Evolutionary conservation across 2,113 vertebrate species (phyloP).

Genomic region (Ramphastos sulfuratus): DNA sequence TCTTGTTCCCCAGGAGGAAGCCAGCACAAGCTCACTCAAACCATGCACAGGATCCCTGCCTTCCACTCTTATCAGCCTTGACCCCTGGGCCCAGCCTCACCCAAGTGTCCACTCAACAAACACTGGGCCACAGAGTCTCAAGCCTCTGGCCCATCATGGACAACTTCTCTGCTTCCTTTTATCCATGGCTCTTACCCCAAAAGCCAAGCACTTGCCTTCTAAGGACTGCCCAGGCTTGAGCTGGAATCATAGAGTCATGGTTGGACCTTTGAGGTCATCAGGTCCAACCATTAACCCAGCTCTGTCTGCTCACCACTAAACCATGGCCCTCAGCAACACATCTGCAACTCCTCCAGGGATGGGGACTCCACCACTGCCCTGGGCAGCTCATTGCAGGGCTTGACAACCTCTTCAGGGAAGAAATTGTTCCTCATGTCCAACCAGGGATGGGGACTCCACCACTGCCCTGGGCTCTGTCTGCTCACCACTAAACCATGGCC

Average conservation of each 20-base stretch:
- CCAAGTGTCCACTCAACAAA: not conserved
- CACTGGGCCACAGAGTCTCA: not conserved
- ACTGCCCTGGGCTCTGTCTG: not conserved
- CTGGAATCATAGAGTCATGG: not conserved
- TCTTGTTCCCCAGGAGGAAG: not conserved
- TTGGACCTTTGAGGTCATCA: not conserved
- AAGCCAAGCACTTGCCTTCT: not conserved
- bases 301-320: not conserved
- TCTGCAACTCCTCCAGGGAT: not conserved
- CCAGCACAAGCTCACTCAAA: not conserved
- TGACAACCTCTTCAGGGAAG: too few relatives aligned
- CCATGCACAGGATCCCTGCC: fast-evolving
- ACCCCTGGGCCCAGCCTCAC: not conserved
- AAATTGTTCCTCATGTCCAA: too few relatives aligned
- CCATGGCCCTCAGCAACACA: not conserved
- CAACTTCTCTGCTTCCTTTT: not conserved
- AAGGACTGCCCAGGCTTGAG: not conserved
- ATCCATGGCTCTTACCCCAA: not conserved
- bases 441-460: not conserved
- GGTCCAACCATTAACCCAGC: not conserved
- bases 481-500: not conserved
- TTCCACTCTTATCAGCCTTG: not conserved
- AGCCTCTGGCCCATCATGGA: not conserved
- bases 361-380: not conserved
- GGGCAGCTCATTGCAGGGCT: too few relatives aligned